Conservation (phyloP, 2,888 invertebrate species). For the Rambutsinella grinnellia region DNA sequence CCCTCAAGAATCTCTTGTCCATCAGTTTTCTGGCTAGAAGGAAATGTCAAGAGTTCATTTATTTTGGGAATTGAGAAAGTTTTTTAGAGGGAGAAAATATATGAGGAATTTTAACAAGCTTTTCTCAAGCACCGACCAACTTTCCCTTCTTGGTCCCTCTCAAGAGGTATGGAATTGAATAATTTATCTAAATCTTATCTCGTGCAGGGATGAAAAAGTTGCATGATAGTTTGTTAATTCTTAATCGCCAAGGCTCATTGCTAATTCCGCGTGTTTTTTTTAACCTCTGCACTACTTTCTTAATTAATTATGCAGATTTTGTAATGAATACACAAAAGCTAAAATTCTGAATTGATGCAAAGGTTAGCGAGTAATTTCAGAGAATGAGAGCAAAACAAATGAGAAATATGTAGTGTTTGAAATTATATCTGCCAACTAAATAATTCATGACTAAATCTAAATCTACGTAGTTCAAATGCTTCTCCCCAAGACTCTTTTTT, state of each 20-base stretch:
- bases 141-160: neutral
- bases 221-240: neutral
- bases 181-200: slow-evolving; percentile 27
- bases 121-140: neutral
- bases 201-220: neutral
- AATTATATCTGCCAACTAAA: too few relatives aligned
- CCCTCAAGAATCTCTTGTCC: neutral
- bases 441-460: too few relatives aligned
- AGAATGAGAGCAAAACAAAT: too few relatives aligned
- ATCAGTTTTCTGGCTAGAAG: neutral
- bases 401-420: too few relatives aligned
- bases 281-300: too few relatives aligned
- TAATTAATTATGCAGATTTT: too few relatives aligned
- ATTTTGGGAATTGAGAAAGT: neutral
- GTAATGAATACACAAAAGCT: too few relatives aligned
- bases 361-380: too few relatives aligned
- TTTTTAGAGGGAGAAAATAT: neutral
- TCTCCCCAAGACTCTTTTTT: too few relatives aligned
- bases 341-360: too few relatives aligned
- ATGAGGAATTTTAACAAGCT: neutral
- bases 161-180: slow-evolving; percentile 23
- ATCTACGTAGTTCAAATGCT: too few relatives aligned
- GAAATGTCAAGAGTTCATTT: neutral
- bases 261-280: slow-evolving; percentile 22
- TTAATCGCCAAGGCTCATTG: slow-evolving; percentile 26